Evolutionary conservation across 92 coral and sea anemone genomes (phyloP), one percentile per base, ranked within the genome.

Genomic region (Actinostola sp.): DNA sequence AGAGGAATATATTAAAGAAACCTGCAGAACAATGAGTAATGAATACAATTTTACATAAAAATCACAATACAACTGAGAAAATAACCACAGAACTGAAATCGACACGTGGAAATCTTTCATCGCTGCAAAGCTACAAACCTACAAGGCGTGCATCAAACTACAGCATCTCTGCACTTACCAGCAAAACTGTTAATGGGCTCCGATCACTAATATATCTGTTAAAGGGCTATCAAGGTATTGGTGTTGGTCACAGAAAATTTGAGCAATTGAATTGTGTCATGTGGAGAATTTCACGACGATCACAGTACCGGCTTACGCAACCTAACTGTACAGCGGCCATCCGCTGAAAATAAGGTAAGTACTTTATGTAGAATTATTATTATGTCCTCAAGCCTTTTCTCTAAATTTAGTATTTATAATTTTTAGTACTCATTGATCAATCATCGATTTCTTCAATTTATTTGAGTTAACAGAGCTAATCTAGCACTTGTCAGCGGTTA

Each of bases 261-360:
- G 14, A 39, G 8, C 7, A 39, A 39, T 39, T 7, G 14, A 39
- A 39, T 7, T 39, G 14, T 46, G 53, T 2, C 3, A 46, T 16
- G 5, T 46, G 17, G 3, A 13, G 15, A 46, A 46, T 46, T 46
- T 16, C 15, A 6, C 53, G 15, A 46, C 3, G 17, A 2, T 2
- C 53, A 46, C 23, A 16, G 53, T 19, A 46, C 7, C 7, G 53
- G 53, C 53, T 46, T 46, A 46, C 53, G 53, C 53, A 46, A 46
- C 19, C 53, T 36, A 36, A 36, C 42, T 36, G 42, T 11, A 36
- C 42, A 36, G 42, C 42, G 42, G 42, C 11, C 6, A 4, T 11
- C 42, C 42, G 42, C 42, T 36, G 11, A 36, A 36, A 11, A 4
- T 11, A 36, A 36, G 42, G n/a, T n/a, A n/a, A n/a, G n/a, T n/a